Percentiles rank a stretch among this genome's conserved stretches.
Conservation (phyloP, 2,888 invertebrate species). For the Lasioglossum marginatum region DNA sequence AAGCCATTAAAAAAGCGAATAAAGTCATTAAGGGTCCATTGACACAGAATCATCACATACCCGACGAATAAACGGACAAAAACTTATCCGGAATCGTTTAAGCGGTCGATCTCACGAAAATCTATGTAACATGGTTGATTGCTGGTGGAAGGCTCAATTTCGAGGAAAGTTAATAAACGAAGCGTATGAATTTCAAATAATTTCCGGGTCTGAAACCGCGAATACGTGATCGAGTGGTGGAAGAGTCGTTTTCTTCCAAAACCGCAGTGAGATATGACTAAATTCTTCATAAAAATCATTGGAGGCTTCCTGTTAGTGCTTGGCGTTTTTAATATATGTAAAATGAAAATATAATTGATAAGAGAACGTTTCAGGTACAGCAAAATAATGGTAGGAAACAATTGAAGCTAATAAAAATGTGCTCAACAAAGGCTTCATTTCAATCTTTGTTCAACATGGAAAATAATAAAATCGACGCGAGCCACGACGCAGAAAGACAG, state of each 20-base stretch:
- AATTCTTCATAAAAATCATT: background rate
- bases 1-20: background rate
- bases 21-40: slow-evolving; percentile 34
- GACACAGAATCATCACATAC: slow-evolving; percentile 18
- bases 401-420: background rate
- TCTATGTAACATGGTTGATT: slow-evolving; percentile 37
- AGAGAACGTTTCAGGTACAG: background rate
- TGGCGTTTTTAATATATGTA: background rate
- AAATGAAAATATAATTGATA: background rate
- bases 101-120: slow-evolving; percentile 58
- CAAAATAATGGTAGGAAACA: background rate
- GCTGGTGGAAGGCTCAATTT: slow-evolving; percentile 61
- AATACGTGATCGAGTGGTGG: slow-evolving; percentile 32
- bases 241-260: background rate
- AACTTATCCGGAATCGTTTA: background rate
- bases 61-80: background rate
- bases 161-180: slow-evolving; percentile 61
- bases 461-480: background rate
- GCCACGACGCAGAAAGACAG: slow-evolving; percentile 8
- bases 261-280: slow-evolving; percentile 5
- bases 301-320: background rate
- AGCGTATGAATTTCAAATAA: slow-evolving; percentile 44
- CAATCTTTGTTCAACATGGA: background rate
- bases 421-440: background rate
- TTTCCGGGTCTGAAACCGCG: slow-evolving; percentile 53